Evolutionary conservation across 2,888 invertebrate genomes (phyloP), one percentile per base, ranked within the genome.

Genomic region (Heliconius hortense): DNA sequence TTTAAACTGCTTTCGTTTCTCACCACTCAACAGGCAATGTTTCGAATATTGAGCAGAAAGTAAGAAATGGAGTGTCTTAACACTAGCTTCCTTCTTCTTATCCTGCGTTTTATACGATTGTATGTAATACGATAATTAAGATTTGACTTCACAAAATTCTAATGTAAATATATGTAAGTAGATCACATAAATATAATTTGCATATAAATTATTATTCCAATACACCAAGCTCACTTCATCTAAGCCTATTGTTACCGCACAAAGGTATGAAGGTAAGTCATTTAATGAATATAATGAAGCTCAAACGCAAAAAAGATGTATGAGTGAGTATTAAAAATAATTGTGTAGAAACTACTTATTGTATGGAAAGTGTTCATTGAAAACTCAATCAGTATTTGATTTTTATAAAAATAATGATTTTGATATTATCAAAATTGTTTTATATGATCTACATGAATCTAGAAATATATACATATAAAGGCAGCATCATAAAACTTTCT

Each of bases 141-240:
- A 64, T 64, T 64, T 13, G 43, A 69, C 31, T 59, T 26, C 11
- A n/a, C 31, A 35, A 74, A 72, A 31, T 59, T 48, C 71, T 67
- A 73, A 62, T 43, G 53, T 64, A 60, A 71, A 73, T 21, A 35
- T 53, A 64, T 18, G 24, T 59, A 74, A 63, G n/a, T 62, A 59
- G 76, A 74, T 77, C 76, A 75, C 73, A 81, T 78, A 77, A 78
- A 77, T 76, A 77, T 66, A 73, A 81, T 81, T 82, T 79, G 79
- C 81, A 82, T 82, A 80, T 82, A 82, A 80, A 82, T 82, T 80
- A 82, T 81, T 79, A 82, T 80, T 79, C 80, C 80, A 82, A 78
- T 75, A 80, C 68, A 74, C 74, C 77, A 66, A 75, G 77, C 78
- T 78, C 77, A 80, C 78, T 72, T 80, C 76, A 80, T 79, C 81